phyloP scores from a whole-genome alignment of 2,888 invertebrate species.

The Coenonympha arcania region DNA sequence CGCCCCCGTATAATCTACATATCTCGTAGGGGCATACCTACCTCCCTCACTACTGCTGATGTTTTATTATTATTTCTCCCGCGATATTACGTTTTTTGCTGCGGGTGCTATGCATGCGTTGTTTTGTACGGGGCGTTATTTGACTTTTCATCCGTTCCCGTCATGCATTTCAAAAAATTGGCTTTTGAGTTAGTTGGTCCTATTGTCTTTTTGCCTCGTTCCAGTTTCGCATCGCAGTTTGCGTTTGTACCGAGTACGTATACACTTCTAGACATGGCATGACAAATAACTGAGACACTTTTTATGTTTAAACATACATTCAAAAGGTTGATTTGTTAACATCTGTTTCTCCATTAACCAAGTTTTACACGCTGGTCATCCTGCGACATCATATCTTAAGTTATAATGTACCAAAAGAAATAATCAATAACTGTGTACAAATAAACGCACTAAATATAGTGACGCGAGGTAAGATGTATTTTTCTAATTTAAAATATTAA shows the following conservation, averaged over 20 bases:
- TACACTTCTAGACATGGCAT: too few relatives aligned
- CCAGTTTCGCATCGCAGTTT: slow-evolving; percentile 41
- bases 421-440: too few relatives aligned
- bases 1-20: slow-evolving; percentile 40
- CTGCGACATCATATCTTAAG: too few relatives aligned
- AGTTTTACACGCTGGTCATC: too few relatives aligned
- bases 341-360: too few relatives aligned
- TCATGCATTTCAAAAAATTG: slow-evolving; percentile 54
- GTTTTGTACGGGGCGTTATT: slow-evolving; percentile 51
- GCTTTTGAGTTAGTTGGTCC: slow-evolving; percentile 45
- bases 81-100: slow-evolving; percentile 50
- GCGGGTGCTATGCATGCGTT: slow-evolving; percentile 51
- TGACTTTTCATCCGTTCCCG: slow-evolving; percentile 48
- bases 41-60: slow-evolving; percentile 38
- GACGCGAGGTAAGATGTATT: too few relatives aligned
- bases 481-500: too few relatives aligned
- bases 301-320: too few relatives aligned
- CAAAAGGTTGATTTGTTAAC: too few relatives aligned
- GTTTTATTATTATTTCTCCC: slow-evolving; percentile 49
- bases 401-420: too few relatives aligned
- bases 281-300: too few relatives aligned
- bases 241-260: slow-evolving; percentile 26
- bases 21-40: slow-evolving; percentile 20
- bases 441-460: too few relatives aligned
- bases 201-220: slow-evolving; percentile 49